Percentiles rank a stretch among this genome's conserved stretches.
Evolutionary conservation across 2,113 vertebrate species (phyloP).

Genomic region (Ictalurus punctatus): DNA sequence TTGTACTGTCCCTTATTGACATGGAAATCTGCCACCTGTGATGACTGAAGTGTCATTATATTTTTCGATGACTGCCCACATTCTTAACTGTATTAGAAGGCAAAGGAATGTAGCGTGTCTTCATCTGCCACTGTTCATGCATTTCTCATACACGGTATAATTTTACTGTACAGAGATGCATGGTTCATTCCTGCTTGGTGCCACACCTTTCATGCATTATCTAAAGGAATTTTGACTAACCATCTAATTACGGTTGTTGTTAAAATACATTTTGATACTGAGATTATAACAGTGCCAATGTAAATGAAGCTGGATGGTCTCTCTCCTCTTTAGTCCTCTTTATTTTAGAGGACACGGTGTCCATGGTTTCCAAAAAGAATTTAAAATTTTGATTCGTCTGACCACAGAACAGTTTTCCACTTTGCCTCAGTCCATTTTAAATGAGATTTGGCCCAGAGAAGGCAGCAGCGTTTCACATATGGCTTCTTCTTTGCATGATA

Average conservation of each 20-base stretch:
- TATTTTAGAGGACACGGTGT: too few species aligned
- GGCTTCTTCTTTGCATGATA: too few species aligned
- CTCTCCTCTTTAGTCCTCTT: too few species aligned
- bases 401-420: too few species aligned
- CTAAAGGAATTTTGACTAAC: conserved; percentile 6
- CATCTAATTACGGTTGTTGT: neutral
- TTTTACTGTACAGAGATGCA: neutral
- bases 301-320: too few species aligned
- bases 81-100: conserved; percentile 38
- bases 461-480: too few species aligned
- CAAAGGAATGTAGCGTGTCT: conserved; percentile 33
- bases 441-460: too few species aligned
- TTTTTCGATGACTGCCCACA: conserved; percentile 22
- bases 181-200: conserved; percentile 6
- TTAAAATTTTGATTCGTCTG: too few species aligned
- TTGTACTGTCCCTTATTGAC: conserved; percentile 20
- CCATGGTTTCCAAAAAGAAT: too few species aligned
- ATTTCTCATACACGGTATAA: neutral
- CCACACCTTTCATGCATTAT: conserved; percentile 13
- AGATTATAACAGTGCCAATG: neutral
- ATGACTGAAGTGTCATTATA: conserved; percentile 10
- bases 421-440: too few species aligned
- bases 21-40: conserved; percentile 24
- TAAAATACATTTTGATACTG: neutral
- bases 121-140: conserved; percentile 13